phyloP scores from a whole-genome alignment of 2,888 invertebrate species.

The Polyommatus iphigenia region DNA sequence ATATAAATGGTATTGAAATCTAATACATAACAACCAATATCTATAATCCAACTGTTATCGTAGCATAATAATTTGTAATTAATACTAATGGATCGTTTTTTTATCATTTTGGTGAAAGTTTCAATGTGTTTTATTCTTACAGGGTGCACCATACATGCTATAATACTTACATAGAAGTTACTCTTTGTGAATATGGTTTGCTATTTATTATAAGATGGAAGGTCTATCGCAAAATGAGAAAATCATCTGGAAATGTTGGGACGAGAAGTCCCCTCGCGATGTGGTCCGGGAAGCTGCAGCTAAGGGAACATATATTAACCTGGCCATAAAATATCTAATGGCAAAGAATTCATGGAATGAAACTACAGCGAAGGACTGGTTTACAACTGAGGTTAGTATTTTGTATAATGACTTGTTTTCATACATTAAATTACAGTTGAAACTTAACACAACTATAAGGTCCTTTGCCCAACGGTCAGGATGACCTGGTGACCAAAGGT shows the following conservation, averaged over 20 bases:
- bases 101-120: not conserved
- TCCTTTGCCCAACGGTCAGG: too few relatives aligned
- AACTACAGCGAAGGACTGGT: slow-evolving; percentile 77
- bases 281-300: slow-evolving; percentile 84
- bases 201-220: slow-evolving; percentile 68
- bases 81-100: not conserved
- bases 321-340: slow-evolving; percentile 81
- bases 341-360: slow-evolving; percentile 76
- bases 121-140: not conserved
- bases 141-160: not conserved
- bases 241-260: slow-evolving; percentile 84
- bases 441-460: too few relatives aligned
- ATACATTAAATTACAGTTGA: not conserved
- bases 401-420: slow-evolving; percentile 16
- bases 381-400: slow-evolving; percentile 75
- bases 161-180: not conserved
- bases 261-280: slow-evolving; percentile 81
- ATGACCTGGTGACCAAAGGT: too few relatives aligned
- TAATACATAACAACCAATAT: not conserved
- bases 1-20: not conserved
- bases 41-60: not conserved
- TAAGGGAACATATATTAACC: slow-evolving; percentile 82
- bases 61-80: not conserved
- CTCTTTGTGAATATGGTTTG: not conserved
- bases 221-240: slow-evolving; percentile 78